Evolutionary conservation across 2,113 vertebrate genomes (phyloP).

Genomic region (Tyrannus savana): DNA sequence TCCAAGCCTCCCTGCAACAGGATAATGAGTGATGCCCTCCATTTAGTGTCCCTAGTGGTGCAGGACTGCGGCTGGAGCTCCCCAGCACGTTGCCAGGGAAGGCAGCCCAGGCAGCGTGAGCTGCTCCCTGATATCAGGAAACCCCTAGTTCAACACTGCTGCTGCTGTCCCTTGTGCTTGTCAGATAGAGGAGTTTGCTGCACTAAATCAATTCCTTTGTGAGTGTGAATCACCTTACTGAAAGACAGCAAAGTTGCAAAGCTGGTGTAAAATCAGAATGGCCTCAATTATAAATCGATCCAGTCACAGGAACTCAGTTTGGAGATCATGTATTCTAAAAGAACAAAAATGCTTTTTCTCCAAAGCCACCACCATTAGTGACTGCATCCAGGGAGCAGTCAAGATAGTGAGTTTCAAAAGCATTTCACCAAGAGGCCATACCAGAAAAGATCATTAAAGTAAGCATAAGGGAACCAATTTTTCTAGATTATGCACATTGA

Average conservation of each 20-base stretch:
- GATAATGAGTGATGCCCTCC: background rate
- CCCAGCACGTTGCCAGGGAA: background rate
- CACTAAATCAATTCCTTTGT: background rate
- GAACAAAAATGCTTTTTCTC: background rate
- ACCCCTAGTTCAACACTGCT: background rate
- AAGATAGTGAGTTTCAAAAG: background rate
- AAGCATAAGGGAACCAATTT: background rate
- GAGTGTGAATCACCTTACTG: background rate
- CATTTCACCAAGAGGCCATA: background rate
- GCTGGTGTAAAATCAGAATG: background rate
- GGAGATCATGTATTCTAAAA: background rate
- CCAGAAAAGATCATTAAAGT: background rate
- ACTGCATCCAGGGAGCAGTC: background rate
- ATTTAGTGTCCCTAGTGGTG: background rate
- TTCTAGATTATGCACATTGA: background rate
- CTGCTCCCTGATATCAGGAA: background rate
- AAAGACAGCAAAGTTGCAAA: background rate
- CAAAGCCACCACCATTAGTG: background rate
- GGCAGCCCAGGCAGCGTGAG: background rate
- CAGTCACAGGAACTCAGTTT: background rate
- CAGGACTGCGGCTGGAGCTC: background rate
- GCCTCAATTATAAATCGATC: background rate
- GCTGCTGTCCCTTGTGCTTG: background rate
- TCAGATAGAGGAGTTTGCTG: background rate
- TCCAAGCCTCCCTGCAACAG: background rate